Base-by-base conservation (phyloP, 2,888 invertebrate genomes). In the Cheilosia grossa region DNA sequence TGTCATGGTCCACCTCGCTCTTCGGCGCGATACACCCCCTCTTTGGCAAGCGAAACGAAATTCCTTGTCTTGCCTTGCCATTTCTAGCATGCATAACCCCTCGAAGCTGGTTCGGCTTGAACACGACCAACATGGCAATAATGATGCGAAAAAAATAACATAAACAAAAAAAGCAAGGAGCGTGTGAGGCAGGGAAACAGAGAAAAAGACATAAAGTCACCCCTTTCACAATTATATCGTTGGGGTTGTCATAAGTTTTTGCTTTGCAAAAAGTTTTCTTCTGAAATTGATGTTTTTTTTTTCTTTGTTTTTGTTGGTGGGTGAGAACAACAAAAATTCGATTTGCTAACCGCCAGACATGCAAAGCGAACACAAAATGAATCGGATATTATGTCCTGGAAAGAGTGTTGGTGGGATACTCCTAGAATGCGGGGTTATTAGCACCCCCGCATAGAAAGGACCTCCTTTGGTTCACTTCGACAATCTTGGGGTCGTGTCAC, bases 161-260 rank as follows among this genome's bases (percentile, higher is more conserved):
- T 30, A 72, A 53, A 72, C 59, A 37, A 44, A n/a, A 17, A 15
- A 27, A 4, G 2, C 13, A 49, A 30, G 19, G 5, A 30, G 1
- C 37, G 4, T 37, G 21, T n/a, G 30, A 40, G 24, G 37, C 15
- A 66, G 49, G 33, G 59, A 27, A 30, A 21, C 24, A 27, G 47
- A 67, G 30, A 51, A 72, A 53, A 73, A 73, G 59, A 80, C 72
- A 80, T 80, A 66, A 72, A 80, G 80, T 80, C 80, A 80, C 66
- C 73, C 73, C 73, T 73, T 80, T 80, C 61, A 73, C 72, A 73
- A 66, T 73, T 61, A 67, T 73, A 67, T 67, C 67, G 61, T 72
- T 70, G 64, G 61, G 56, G 54, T 27, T 78, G 56, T 44, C 61
- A 61, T 59, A 59, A 59, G 21, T 58, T 59, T 58, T 64, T 47